A percentile compares a stretch with the other conserved stretches of the same genome.
Conservation (phyloP, 2,113 vertebrate genomes). For the Cebidichthys violaceus region DNA sequence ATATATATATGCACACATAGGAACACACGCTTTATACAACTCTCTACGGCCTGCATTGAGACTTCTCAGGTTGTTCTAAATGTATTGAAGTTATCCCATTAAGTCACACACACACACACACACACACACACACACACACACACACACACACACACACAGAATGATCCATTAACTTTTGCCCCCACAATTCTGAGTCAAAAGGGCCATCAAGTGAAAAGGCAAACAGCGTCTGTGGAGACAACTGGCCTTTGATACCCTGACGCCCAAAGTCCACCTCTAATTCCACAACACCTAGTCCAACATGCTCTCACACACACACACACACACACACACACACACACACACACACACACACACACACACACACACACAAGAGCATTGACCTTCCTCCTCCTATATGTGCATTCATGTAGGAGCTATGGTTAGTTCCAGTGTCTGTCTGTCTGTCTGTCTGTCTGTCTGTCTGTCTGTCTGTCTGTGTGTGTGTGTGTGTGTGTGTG, state of each 20-base stretch:
- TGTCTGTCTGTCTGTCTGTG: too few species aligned
- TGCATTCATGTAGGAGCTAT: neutral
- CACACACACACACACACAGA: slow-evolving; percentile 6
- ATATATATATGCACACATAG: neutral
- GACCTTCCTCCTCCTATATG: neutral
- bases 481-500: too few species aligned
- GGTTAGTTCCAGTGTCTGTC: neutral
- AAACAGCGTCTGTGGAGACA: slow-evolving; percentile 48
- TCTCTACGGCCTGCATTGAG: neutral
- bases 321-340: slow-evolving; percentile 7
- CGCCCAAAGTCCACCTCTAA: slow-evolving; percentile 40
- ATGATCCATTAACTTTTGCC: slow-evolving; percentile 49
- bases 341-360: slow-evolving; percentile 7
- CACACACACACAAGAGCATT: slow-evolving; percentile 6
- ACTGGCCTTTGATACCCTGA: slow-evolving; percentile 47
- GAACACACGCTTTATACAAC: slow-evolving; percentile 27
- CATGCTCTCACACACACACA: neutral
- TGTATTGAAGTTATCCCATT: neutral
- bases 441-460: too few species aligned
- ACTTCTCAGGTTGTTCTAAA: neutral
- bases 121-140: slow-evolving; percentile 1
- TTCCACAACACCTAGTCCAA: slow-evolving; percentile 40
- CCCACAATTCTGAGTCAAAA: slow-evolving; percentile 66
- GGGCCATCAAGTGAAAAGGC: slow-evolving; percentile 38
- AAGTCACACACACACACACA: neutral